Conservation (phyloP, 2,113 vertebrate genomes). For the Crotophaga sulcirostris region DNA sequence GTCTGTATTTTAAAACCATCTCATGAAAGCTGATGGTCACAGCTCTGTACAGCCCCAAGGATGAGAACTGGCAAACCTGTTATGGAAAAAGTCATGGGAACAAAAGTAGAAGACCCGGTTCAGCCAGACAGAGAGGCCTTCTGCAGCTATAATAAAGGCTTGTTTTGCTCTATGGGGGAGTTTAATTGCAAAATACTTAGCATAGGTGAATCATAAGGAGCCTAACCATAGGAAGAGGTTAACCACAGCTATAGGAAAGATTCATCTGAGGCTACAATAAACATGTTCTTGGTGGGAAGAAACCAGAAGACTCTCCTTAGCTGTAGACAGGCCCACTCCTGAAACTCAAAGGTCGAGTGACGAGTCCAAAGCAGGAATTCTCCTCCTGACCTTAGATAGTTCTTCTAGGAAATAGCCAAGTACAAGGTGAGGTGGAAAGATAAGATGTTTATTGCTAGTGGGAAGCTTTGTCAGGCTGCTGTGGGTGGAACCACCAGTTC, state of each 20-base stretch:
- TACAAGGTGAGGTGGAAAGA: background rate
- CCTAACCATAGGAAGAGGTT: conserved; percentile 65
- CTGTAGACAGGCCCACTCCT: background rate
- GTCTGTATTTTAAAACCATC: background rate
- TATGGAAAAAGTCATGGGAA: conserved; percentile 43
- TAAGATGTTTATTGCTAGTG: background rate
- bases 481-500: background rate
- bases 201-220: conserved; percentile 65
- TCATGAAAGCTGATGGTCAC: conserved; percentile 2
- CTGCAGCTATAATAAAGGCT: conserved; percentile 56
- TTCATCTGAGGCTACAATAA: conserved; percentile 49
- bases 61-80: background rate
- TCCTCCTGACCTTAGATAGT: background rate
- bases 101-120: conserved; percentile 61
- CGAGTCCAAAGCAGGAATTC: background rate
- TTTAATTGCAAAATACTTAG: conserved; percentile 64
- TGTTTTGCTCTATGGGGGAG: conserved; percentile 48
- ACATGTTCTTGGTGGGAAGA: conserved; percentile 48
- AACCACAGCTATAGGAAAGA: conserved; percentile 60
- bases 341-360: background rate
- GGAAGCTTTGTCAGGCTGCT: background rate
- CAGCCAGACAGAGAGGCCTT: conserved; percentile 40
- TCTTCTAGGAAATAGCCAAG: background rate
- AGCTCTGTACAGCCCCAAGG: background rate
- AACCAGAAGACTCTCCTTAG: background rate